Percentiles rank a stretch among this genome's conserved stretches.
Conservation (phyloP, 2,797 vertebrate genomes). For the Euphonia xanthogaster region DNA sequence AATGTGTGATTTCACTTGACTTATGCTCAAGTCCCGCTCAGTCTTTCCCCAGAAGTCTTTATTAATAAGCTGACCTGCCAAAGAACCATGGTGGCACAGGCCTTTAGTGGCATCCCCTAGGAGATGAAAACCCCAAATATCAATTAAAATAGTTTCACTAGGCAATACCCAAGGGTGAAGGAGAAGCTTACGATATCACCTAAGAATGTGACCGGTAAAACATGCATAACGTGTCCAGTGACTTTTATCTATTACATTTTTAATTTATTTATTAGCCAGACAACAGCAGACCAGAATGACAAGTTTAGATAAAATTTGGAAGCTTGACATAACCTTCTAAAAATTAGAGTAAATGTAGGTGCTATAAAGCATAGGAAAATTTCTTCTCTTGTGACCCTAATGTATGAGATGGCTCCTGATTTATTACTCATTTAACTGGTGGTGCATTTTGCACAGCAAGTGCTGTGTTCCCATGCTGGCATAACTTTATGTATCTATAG, state of each 20-base stretch:
- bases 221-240: accelerated
- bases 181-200: neutral
- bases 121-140: neutral
- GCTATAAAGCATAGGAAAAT: neutral
- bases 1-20: neutral
- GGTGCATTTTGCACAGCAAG: neutral
- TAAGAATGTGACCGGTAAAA: neutral
- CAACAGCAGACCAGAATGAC: neutral
- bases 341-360: neutral
- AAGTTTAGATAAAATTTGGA: neutral
- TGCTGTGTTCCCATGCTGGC: neutral
- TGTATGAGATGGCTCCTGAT: neutral
- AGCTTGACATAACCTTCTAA: neutral
- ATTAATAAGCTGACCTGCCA: neutral
- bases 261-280: neutral
- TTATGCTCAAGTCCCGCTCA: neutral
- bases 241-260: neutral
- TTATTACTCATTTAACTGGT: neutral
- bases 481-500: neutral
- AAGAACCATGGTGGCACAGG: neutral
- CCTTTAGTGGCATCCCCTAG: neutral
- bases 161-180: neutral
- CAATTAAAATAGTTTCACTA: neutral
- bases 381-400: neutral
- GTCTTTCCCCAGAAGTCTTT: neutral